Conservation (phyloP, 2,888 invertebrate species). For the Drosophila trichaetosa region DNA sequence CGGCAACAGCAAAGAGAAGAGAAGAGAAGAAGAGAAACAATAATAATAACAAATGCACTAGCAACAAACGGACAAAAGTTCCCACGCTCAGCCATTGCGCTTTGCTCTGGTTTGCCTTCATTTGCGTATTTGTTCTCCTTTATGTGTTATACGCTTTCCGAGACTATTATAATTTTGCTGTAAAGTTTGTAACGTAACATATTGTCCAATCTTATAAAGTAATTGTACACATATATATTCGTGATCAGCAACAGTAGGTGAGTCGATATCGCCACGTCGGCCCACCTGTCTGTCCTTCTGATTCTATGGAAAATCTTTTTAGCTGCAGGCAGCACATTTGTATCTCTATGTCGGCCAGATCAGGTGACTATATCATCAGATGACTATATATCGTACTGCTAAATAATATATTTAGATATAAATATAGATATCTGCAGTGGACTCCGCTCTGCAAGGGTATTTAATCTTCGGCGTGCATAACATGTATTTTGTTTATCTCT, state of each 20-base stretch:
- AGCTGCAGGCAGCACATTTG: neutral
- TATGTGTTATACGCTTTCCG: neutral
- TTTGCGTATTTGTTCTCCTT: neutral
- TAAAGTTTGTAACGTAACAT: neutral
- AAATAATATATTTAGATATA: neutral
- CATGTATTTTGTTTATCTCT: neutral
- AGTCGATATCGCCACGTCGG: neutral
- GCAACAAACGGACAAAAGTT: slow-evolving; percentile 18
- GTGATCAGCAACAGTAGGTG: neutral
- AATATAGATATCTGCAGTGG: neutral
- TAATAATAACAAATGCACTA: neutral
- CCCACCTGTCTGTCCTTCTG: neutral
- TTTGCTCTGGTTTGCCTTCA: slow-evolving; percentile 5
- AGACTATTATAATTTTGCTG: fast-evolving
- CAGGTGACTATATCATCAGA: neutral
- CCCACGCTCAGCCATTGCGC: slow-evolving; percentile 28
- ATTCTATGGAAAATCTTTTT: neutral
- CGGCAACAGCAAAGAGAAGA: slow-evolving; percentile 1
- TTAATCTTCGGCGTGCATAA: neutral
- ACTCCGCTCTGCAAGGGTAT: neutral
- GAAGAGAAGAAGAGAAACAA: neutral
- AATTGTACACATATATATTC: neutral
- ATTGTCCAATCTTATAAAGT: neutral
- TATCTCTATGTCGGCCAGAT: neutral
- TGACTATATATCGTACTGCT: neutral